Conservation (phyloP, 1,140 invertebrate genomes). For the Apis mellifera region DNA sequence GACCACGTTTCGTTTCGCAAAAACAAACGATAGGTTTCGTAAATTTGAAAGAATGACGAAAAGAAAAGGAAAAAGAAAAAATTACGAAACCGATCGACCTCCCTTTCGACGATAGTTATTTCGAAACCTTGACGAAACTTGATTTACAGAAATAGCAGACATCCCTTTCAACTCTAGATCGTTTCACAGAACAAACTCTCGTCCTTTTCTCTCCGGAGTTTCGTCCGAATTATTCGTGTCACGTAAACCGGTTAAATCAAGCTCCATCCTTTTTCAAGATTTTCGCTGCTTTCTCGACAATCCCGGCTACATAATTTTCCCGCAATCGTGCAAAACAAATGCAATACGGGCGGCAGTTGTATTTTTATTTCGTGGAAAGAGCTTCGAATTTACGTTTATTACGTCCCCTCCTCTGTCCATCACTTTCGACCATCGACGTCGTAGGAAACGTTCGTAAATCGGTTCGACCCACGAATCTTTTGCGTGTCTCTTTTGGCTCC, state of each 20-base stretch:
- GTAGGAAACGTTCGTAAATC: no score
- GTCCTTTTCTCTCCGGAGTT: neutral
- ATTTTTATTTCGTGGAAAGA: neutral
- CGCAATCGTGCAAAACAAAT: neutral
- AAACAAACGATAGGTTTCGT: neutral
- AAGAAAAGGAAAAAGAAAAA: neutral
- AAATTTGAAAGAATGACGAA: neutral
- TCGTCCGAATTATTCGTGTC: slow-evolving; percentile 59
- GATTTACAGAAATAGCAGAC: slow-evolving; percentile 9
- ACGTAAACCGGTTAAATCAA: slow-evolving; percentile 73
- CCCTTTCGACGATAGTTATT: neutral
- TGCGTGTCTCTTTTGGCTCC: no score
- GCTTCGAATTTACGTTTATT: neutral
- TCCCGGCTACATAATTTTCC: neutral
- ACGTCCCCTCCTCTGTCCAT: no score
- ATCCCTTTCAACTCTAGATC: neutral
- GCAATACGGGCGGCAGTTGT: neutral
- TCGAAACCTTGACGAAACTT: neutral
- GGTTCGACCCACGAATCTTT: no score
- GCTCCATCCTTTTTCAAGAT: slow-evolving; percentile 57
- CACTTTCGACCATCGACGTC: no score
- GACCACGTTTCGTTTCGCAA: no score
- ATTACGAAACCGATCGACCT: neutral
- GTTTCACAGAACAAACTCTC: neutral
- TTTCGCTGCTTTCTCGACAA: slow-evolving; percentile 30